Base-by-base conservation (phyloP, 2,113 vertebrate genomes). In the Menidia beryllina region DNA sequence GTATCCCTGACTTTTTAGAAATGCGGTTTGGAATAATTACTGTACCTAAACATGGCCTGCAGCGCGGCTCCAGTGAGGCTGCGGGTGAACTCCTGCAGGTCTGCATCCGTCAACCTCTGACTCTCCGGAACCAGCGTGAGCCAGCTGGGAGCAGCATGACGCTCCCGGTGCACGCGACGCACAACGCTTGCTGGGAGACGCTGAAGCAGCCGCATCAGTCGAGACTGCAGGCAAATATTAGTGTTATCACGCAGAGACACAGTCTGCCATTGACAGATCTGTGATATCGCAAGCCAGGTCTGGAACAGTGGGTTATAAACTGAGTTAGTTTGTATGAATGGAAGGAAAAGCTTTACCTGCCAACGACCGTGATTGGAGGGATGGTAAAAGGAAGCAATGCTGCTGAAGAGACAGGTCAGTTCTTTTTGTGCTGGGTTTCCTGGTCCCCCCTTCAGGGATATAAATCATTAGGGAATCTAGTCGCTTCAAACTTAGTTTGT, bases 281-380 rank as follows among this genome's bases (percentile, higher is more conserved):
- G 62, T 48, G 76, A 72, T 57, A 84, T 67, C 48, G 49, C 51
- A 52, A 65, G 66, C 58, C 56, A 60, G 43, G 54, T 74, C 52
- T 67, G 56, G 52, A 68, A 79, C 36, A 77, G 77, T 69, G 58
- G 69, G 72, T 43, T 62, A 77, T 72, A 80, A 78, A 81, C 82
- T 61, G 77, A 84, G n/a, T 17, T 41, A 76, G 50, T 41, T 62
- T 59, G 63, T 23, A 26, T 5, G 60, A 8, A 23, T 1, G 19
- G 48, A 61, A 57, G 13, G 13, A 19, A 54, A 68, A 39, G 45
- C 13, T 19, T 64, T 23, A 97, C 97, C 95, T 99, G 93, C 97
- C 98, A 99, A 71, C 96, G 96, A 0, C 98, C 97, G 0, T 99
- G 97, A 88, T 98, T 99, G 75, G 97, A 99, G 23, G 97, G 97